Evolutionary conservation across 2,797 vertebrate genomes (phyloP), one percentile per base, ranked within the genome.

Genomic region (Danio aesculapii): DNA sequence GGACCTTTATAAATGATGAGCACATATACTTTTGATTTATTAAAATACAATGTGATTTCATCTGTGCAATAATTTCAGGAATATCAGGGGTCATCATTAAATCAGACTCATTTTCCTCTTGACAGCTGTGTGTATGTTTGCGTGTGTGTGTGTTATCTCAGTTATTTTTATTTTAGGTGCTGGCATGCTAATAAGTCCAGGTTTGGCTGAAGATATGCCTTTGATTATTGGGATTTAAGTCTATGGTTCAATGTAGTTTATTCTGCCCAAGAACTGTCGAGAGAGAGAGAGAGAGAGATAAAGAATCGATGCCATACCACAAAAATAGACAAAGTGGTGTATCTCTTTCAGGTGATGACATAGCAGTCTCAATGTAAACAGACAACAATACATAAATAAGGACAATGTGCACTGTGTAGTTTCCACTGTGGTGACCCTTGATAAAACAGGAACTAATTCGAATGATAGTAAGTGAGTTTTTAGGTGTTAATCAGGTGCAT

Each of bases 291-390:
- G n/a, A n/a, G n/a, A n/a, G 19, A 67, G 67, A 77, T n/a, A n/a
- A n/a, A n/a, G n/a, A n/a, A n/a, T 77, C 75, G 5, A 49, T 77
- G 11, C 52, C 47, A 58, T 10, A 49, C 57, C 39, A 3, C 47
- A 47, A 47, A 21, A 74, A 57, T 61, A 68, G 62, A 77, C 49
- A 44, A 64, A 44, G 62, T 67, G 52, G 47, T 14, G 30, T 50
- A 3, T 30, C 74, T 43, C n/a, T 5, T 64, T 64, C 8, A 43
- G 49, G 63, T 75, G 47, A 64, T 53, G 49, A 52, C 61, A 52
- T 17, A 9, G 72, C 58, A 52, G 46, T 39, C 14, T 63, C 14
- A 6, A 5, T 14, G 46, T 62, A 14, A 61, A 49, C 53, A 53
- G 57, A 39, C 14, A 8, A 43, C 46, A 62, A 13, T 41, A 70